phyloP scores from a whole-genome alignment of 1,140 invertebrate genomes.

The Notospermus geniculatus region DNA sequence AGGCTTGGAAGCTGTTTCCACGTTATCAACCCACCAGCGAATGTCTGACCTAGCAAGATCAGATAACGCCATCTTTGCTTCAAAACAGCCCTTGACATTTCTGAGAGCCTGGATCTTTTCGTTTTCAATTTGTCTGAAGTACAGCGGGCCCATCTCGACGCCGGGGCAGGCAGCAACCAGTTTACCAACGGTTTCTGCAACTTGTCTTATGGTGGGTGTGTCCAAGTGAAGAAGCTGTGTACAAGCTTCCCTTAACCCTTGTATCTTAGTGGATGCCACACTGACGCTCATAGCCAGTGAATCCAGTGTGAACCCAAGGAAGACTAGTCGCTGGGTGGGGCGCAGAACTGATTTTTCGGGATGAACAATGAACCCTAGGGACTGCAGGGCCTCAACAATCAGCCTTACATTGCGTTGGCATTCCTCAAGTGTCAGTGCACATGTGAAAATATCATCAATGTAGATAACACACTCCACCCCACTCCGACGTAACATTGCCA shows the following conservation, averaged over 20 bases:
- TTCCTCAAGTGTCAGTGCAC: background rate
- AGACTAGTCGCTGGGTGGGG: background rate
- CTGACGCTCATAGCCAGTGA: background rate
- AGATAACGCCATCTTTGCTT: slow-evolving; percentile 11
- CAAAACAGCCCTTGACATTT: slow-evolving; percentile 12
- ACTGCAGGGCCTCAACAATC: background rate
- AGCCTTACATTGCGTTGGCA: background rate
- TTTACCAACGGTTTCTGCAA: too few species aligned
- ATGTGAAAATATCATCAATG: background rate
- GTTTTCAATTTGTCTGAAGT: slow-evolving; percentile 2
- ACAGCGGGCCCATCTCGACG: background rate
- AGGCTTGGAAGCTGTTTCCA: background rate
- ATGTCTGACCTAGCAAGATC: too few species aligned
- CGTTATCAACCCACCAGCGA: slow-evolving; percentile 17
- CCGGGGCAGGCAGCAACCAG: background rate
- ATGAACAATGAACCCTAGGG: background rate
- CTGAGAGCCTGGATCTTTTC: slow-evolving; percentile 3
- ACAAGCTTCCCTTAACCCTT: too few species aligned
- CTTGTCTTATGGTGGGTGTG: too few species aligned
- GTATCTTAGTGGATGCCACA: background rate
- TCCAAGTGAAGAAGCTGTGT: too few species aligned
- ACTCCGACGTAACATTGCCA: background rate
- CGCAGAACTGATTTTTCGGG: background rate
- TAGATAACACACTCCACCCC: background rate
- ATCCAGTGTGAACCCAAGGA: background rate